phyloP scores from a whole-genome alignment of 1,140 invertebrate genomes.

The Scaptomyza montana region DNA sequence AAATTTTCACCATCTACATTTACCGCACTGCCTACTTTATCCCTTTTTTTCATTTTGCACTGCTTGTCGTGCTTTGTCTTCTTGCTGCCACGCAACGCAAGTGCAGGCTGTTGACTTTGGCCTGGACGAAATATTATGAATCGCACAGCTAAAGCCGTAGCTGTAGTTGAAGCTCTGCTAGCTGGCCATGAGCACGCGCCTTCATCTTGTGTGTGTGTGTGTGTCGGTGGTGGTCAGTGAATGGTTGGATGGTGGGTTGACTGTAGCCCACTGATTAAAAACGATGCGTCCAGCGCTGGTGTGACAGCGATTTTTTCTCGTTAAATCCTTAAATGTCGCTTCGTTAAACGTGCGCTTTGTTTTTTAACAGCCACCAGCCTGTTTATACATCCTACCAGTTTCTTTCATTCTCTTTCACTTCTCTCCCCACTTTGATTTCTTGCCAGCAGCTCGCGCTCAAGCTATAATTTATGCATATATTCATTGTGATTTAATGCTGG shows the following conservation, averaged over 20 bases:
- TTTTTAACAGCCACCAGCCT: constrained; percentile 53
- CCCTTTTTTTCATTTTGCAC: not conserved
- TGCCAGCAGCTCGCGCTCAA: constrained; percentile 6
- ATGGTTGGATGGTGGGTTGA: not conserved
- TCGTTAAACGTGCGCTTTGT: constrained; percentile 68
- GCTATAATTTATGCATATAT: constrained; percentile 79
- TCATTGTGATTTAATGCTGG: constrained; percentile 75
- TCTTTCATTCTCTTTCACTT: constrained; percentile 1
- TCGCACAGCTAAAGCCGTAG: constrained; percentile 42
- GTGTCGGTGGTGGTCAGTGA: not conserved
- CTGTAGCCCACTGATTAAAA: constrained; percentile 73
- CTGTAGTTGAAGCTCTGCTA: constrained; percentile 24
- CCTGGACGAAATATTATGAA: constrained; percentile 67
- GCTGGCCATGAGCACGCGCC: constrained; percentile 55
- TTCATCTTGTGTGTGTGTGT: not conserved
- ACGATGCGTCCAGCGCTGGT: constrained; percentile 57
- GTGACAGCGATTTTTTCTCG: constrained; percentile 76
- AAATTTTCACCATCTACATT: constrained; percentile 47
- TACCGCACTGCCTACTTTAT: not conserved
- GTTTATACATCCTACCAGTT: constrained; percentile 13
- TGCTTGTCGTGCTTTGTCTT: constrained; percentile 51
- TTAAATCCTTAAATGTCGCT: constrained; percentile 78
- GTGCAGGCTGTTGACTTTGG: constrained; percentile 73
- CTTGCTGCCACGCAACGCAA: constrained; percentile 20
- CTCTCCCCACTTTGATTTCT: constrained; percentile 41